Base-by-base conservation (phyloP, 1,140 invertebrate species). In the Halictus rubicundus region DNA sequence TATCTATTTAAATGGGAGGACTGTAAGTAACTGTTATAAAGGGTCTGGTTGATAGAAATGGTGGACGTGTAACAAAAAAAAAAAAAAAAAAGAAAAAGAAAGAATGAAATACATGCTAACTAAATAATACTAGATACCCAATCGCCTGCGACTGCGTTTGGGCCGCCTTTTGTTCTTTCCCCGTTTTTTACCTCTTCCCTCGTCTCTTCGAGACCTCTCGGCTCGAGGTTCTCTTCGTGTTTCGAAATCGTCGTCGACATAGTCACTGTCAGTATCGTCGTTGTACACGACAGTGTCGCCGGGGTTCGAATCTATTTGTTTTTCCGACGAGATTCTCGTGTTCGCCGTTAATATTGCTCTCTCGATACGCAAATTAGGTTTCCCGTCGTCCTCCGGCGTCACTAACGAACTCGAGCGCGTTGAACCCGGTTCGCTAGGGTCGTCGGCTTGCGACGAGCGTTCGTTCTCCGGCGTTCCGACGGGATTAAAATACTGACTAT, bases 121-220 rank as follows among this genome's bases (percentile, higher is more conserved):
- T 68, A 71, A 84, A 70, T 79, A 86, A 89, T 82, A 83, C 81
- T 88, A 88, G 90, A 87, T 91, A 92, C 90, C 89, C 87, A 91
- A 91, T 92, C 88, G 90, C 88, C 86, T 88, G 88, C 87, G 88
- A 90, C 87, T 88, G 87, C 88, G 89, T 82, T 92, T 91, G 87
- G 86, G 88, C 86, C 87, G 86, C 88, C 88, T 87, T 90, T 89
- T 89, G 64, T 74, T 85, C 78, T 87, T 82, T 84, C 75, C 85
- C 74, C 85, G 75, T 85, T 88, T 88, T 92, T 91, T 91, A 91
- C 87, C 89, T 90, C 88, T 89, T 89, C 89, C 89, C 69, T 89
- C 85, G 74, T 90, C 88, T 54, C 91, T 87, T 86, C 82, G 78
- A 19, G 86, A 80, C 86, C 88, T 86, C 68, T 78, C 76, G 25